Base-by-base conservation (phyloP, 2,797 vertebrate species). In the Chaetodon trifasciatus region DNA sequence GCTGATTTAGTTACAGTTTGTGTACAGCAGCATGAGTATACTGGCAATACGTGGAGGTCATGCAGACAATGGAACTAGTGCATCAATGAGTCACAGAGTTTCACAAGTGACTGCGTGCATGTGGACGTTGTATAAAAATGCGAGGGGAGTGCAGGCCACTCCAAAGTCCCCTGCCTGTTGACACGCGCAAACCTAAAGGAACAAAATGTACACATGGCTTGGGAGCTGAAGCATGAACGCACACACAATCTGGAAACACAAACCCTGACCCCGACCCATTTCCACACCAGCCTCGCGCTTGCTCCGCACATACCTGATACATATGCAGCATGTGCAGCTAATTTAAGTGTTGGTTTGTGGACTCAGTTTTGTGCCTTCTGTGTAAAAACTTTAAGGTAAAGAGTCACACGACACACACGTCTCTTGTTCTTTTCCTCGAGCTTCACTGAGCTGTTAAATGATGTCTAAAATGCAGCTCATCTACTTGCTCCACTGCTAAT, bases 91-190 rank as follows among this genome's bases (percentile, higher is more conserved):
- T 86, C 79, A 76, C 70, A 69, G 70, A 84, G 71, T 76, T 83
- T 75, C 77, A 78, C 73, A 79, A 88, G 70, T 82, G 74, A 88
- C 77, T 2, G 39, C 32, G 74, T 76, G 81, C 65, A 32, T 50
- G 81, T 73, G 55, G 74, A 74, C 42, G 47, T 64, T 80, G 66
- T 53, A 63, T 66, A 60, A 70, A 81, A 76, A 74, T 35, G 74
- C 67, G 70, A 70, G 49, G 74, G 75, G 76, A 74, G 77, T 35
- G n/a, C 53, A 85, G 76, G 71, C 55, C 37, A 84, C 74, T 90
- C 85, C 82, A 89, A 92, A 94, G 91, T 92, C 88, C 89, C 88
- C 39, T 2, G 66, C 15, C 60, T 87, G 88, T 87, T 89, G 87
- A 89, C 87, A 86, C 83, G 66, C 79, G 79, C 55, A 28, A 62